Percentiles rank a stretch among this genome's conserved stretches.
Conservation (phyloP, 2,888 invertebrate species). For the Cheilosia urbana region DNA sequence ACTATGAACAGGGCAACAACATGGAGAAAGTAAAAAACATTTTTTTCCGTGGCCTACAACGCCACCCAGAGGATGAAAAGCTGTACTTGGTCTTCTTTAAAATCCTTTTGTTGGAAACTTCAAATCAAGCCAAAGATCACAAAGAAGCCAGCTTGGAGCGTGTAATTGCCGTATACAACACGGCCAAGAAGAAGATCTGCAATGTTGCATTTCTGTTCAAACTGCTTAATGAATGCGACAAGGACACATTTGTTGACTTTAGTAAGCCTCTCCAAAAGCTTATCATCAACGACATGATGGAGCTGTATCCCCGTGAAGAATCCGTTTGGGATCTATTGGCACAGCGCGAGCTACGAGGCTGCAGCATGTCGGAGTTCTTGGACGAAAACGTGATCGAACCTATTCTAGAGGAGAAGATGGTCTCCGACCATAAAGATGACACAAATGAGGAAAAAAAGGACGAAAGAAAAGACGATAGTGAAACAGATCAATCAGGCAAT, state of each 20-base stretch:
- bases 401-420: slow-evolving; percentile 1
- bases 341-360: slow-evolving; percentile 85
- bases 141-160: slow-evolving; percentile 84
- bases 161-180: slow-evolving; percentile 86
- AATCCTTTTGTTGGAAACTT: slow-evolving; percentile 81
- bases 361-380: slow-evolving; percentile 78
- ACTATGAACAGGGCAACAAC: slow-evolving; percentile 83
- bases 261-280: slow-evolving; percentile 86
- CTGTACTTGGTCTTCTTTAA: slow-evolving; percentile 89
- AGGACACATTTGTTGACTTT: slow-evolving; percentile 85
- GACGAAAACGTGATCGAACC: slow-evolving; percentile 8
- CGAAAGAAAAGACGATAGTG: not conserved
- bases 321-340: slow-evolving; percentile 87
- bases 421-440: not conserved
- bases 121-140: slow-evolving; percentile 77
- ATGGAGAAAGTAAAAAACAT: slow-evolving; percentile 88
- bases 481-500: not conserved
- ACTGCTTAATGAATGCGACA: slow-evolving; percentile 84
- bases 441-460: slow-evolving; percentile 3
- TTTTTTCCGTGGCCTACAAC: slow-evolving; percentile 90
- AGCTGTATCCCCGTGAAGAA: slow-evolving; percentile 85
- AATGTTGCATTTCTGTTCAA: slow-evolving; percentile 86
- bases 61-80: slow-evolving; percentile 88
- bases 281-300: slow-evolving; percentile 85
- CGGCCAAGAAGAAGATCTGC: slow-evolving; percentile 86